phyloP scores from a whole-genome alignment of 2,888 invertebrate genomes.

The Epinotia brunnichana region DNA sequence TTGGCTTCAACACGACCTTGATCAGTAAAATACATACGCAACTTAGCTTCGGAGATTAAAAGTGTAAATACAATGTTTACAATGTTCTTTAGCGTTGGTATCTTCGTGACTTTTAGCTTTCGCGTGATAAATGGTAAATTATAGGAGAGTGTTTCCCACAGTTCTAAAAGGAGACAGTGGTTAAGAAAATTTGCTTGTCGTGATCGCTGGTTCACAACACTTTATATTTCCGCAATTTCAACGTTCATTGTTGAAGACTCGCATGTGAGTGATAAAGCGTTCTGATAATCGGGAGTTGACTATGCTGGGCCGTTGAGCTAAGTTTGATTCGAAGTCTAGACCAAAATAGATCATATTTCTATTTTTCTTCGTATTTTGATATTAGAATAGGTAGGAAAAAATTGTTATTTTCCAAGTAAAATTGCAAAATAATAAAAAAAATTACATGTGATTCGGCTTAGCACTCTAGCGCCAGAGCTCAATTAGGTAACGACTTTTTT shows the following conservation, averaged over 20 bases:
- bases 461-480: too few relatives aligned
- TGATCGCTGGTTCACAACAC: slow-evolving; percentile 39
- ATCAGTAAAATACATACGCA: slow-evolving; percentile 21
- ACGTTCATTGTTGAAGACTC: slow-evolving; percentile 13
- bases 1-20: slow-evolving; percentile 22
- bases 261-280: slow-evolving; percentile 2
- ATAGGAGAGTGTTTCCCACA: slow-evolving; percentile 51
- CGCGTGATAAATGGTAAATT: slow-evolving; percentile 55
- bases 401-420: too few relatives aligned
- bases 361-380: not conserved
- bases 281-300: not conserved
- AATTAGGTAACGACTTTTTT: not conserved
- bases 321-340: not conserved
- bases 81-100: slow-evolving; percentile 17
- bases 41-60: slow-evolving; percentile 2
- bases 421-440: not conserved
- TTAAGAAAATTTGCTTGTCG: slow-evolving; percentile 46
- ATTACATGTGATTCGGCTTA: not conserved
- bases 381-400: not conserved
- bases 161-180: slow-evolving; percentile 46
- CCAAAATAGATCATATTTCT: not conserved
- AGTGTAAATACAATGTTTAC: slow-evolving; percentile 11
- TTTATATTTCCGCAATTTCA: slow-evolving; percentile 9
- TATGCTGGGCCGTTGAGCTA: not conserved
- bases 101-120: slow-evolving; percentile 51